These are phyloP conservation scores for Dysdera silvatica DNA, from an alignment of 1,140 invertebrate genomes.

Conservation along the genomic window DNA sequence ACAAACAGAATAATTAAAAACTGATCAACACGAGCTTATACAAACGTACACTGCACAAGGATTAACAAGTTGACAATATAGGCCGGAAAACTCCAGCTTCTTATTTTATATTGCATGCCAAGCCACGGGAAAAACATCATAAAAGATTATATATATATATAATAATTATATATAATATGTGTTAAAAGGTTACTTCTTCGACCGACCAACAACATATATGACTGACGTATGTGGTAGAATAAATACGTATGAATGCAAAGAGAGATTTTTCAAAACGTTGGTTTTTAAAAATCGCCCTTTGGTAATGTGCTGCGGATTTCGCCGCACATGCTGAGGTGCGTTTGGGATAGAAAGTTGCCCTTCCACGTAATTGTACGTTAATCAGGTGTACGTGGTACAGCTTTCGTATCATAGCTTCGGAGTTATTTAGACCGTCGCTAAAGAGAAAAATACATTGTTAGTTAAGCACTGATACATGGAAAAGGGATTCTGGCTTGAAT, in stretches of 20 bases:
- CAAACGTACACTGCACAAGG: conserved; percentile 24
- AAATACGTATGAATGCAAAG: conserved; percentile 30
- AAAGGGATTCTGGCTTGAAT: no score
- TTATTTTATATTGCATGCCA: conserved; percentile 27
- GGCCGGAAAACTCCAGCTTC: conserved; percentile 20
- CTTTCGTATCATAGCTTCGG: no score
- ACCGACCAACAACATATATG: conserved; percentile 28
- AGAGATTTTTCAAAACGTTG: conserved; percentile 20
- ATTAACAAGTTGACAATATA: conserved; percentile 29
- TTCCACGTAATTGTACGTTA: no score
- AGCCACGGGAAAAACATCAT: conserved; percentile 27
- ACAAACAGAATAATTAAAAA: conserved; percentile 26
- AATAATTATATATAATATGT: conserved; percentile 27
- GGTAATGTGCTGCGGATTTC: no score
- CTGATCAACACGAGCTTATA: conserved; percentile 20
- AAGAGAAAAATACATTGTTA: no score
- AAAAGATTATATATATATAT: conserved; percentile 30
- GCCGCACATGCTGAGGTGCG: no score
- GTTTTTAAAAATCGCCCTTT: conserved; percentile 21
- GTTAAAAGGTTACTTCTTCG: conserved; percentile 30
- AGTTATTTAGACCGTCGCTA: no score
- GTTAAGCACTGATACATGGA: no score
- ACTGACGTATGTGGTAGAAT: conserved; percentile 30
- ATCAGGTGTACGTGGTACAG: no score
- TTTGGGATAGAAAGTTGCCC: no score